Percentiles rank a stretch among this genome's conserved stretches.
Conservation (phyloP, 2,888 invertebrate species). For the Dione juno region DNA sequence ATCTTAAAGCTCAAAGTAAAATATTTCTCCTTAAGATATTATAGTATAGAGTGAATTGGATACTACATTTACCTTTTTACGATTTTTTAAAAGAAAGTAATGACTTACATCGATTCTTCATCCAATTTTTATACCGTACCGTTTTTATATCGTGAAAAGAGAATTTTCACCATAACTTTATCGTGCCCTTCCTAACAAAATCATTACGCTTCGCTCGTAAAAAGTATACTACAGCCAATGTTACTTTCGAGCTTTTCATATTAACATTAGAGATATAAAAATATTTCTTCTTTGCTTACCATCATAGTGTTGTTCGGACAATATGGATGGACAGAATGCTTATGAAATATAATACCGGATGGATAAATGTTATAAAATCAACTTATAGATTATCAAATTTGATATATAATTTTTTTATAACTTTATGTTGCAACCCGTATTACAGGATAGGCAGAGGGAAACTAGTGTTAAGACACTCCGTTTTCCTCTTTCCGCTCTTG, state of each 20-base stretch:
- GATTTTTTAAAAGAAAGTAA: neutral
- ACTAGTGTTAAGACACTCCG: no score
- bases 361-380: no score
- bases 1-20: no score
- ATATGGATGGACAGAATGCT: no score
- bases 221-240: neutral
- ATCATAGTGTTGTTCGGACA: neutral
- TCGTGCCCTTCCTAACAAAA: neutral
- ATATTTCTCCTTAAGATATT: neutral
- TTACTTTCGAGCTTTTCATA: neutral
- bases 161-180: neutral
- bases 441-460: no score
- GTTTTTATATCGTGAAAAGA: neutral
- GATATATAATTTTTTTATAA: no score
- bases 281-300: neutral
- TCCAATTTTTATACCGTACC: neutral
- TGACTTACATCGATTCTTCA: neutral
- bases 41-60: neutral
- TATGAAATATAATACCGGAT: no score
- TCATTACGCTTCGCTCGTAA: slow-evolving; percentile 7
- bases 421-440: no score
- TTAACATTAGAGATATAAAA: neutral
- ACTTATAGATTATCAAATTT: no score
- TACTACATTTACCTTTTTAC: no score
- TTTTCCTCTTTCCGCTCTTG: no score